Base-by-base conservation (phyloP, 2,797 vertebrate genomes). In the Nannoperca australis region DNA sequence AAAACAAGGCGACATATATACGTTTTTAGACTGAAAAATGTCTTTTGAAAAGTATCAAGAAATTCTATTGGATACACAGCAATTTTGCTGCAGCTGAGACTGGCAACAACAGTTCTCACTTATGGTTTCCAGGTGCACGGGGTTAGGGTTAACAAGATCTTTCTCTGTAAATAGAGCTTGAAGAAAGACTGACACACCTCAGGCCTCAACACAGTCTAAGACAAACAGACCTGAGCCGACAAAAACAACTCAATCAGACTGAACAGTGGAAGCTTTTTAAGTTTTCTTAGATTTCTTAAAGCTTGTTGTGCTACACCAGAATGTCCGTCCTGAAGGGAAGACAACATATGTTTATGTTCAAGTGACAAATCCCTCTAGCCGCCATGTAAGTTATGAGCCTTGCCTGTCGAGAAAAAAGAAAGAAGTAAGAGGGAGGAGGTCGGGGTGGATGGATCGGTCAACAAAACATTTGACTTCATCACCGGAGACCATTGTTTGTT, bases 401-500 rank as follows among this genome's bases (percentile, higher is more conserved):
- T 36, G 49, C 72, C 62, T 30, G 18, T 59, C 6, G 17, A 71
- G 12, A 59, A 59, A 27, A 73, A 67, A 61, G 24, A 36, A 20
- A 45, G 24, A 51, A n/a, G 7, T 8, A 9, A 24, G 45, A 65
- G 36, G 32, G 30, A 38, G 10, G 45, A 60, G 34, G 38, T 27
- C 3, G 1, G 17, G 44, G 27, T 44, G 68, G 13, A 66, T 54
- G n/a, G n/a, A 55, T 38, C 55, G 47, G 27, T 50, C 51, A 40
- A 55, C 1, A 54, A 47, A 47, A 36, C 27, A 53, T 15, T 45
- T 0, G 5, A 24, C 55, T 45, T 38, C n/a, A 60, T 54, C 27
- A 11, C 7, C 2, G 1, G 30, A 45, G 49, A 67, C 13, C 11
- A 15, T 11, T 42, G 17, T 38, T 54, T 50, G 45, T 53, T 50